phyloP scores from a whole-genome alignment of 1,140 invertebrate genomes.

The Belonocnema kinseyi region DNA sequence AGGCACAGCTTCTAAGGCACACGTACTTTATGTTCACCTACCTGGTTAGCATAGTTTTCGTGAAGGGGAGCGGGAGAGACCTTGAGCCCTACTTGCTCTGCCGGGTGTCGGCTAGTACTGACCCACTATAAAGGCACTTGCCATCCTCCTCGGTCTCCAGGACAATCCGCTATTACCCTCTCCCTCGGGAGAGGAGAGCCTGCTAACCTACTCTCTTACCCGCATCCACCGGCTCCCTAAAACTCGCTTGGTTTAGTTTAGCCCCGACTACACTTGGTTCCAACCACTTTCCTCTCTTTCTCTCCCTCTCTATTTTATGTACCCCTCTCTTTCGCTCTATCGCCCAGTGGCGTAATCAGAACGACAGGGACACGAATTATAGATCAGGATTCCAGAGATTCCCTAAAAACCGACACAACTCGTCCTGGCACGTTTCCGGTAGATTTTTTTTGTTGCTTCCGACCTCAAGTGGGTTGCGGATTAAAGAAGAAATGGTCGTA shows the following conservation, averaged over 20 bases:
- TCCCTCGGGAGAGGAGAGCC: slow-evolving; percentile 63
- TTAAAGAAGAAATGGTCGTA: too few relatives aligned
- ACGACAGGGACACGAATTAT: slow-evolving; percentile 27
- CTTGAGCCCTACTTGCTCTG: slow-evolving; percentile 64
- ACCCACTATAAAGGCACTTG: slow-evolving; percentile 76
- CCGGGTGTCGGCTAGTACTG: slow-evolving; percentile 72
- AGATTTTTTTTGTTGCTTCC: slow-evolving; percentile 25
- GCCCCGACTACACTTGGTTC: slow-evolving; percentile 37
- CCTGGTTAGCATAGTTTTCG: slow-evolving; percentile 60
- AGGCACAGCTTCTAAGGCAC: slow-evolving; percentile 7
- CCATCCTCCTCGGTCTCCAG: slow-evolving; percentile 66
- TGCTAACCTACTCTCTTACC: slow-evolving; percentile 73
- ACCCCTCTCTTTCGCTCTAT: slow-evolving; percentile 38
- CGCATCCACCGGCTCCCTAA: slow-evolving; percentile 66
- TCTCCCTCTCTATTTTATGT: slow-evolving; percentile 33
- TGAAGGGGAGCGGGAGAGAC: slow-evolving; percentile 58
- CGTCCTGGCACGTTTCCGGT: neutral
- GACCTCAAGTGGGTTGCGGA: neutral
- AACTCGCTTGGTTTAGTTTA: slow-evolving; percentile 57
- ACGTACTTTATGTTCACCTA: slow-evolving; percentile 59
- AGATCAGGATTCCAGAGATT: slow-evolving; percentile 29
- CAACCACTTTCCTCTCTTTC: slow-evolving; percentile 47
- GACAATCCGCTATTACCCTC: slow-evolving; percentile 60
- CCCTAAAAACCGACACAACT: slow-evolving; percentile 30
- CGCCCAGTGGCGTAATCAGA: slow-evolving; percentile 28